Evolutionary conservation across 2,113 vertebrate genomes (phyloP), one percentile per base, ranked within the genome.

Genomic region (Eurystomus gularis): DNA sequence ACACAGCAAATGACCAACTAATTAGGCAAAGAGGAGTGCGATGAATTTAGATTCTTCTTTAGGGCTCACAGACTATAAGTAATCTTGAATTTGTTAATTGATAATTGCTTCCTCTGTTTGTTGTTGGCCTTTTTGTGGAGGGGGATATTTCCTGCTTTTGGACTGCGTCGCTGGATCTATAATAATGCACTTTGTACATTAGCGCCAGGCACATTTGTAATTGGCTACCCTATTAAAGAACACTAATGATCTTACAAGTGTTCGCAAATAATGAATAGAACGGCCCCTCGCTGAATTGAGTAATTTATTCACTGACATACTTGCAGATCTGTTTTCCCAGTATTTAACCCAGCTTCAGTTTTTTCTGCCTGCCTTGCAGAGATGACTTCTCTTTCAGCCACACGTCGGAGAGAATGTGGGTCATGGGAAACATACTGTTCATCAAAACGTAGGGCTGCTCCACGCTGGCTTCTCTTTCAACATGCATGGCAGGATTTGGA

Each of bases 241-340:
- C 92, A 96, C 90, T 93, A 96, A 96, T 95, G 92, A 96, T 93
- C 94, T 94, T 95, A 78, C 42, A 83, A 95, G 88, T 81, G 75
- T 88, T 95, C 95, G 70, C 96, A 93, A 96, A 92, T 96, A 96
- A 93, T 94, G 93, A 97, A 96, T 88, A 96, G 96, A 88, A 90
- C 16, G 68, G 82, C 90, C 93, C 86, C 85, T 93, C 16, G 10
- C 76, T 97, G 96, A 90, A 89, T 75, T 81, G 90, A 88, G 75
- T 86, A 90, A 94, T 94, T 97, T 95, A 90, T 97, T 96, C 42
- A 2, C 88, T 91, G 94, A 90, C 90, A 93, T 83, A 48, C 88
- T 96, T 90, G 94, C 66, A 55, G 90, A 96, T 96, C 92, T 90
- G 90, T 91, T 65, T 95, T 90, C 66, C 78, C 79, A 62, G 64